A percentile compares a stretch with the other conserved stretches of the same genome.
phyloP scores from a whole-genome alignment of 2,113 vertebrate species.

The Ivindomyrus marchei region DNA sequence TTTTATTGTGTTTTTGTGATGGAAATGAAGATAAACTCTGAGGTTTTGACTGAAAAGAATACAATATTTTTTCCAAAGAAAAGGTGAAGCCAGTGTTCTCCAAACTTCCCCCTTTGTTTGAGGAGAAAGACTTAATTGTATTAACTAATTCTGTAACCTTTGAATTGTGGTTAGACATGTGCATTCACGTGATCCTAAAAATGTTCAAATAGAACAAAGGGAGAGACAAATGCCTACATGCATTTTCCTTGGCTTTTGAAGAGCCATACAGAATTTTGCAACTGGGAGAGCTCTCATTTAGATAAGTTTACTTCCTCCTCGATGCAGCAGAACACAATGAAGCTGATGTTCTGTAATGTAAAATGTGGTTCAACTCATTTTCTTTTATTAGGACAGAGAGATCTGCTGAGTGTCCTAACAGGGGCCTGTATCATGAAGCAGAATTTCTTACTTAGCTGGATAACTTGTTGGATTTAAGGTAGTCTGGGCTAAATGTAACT shows the following conservation, averaged over 20 bases:
- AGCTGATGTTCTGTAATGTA: not conserved
- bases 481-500: not conserved
- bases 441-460: not conserved
- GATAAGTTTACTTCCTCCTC: not conserved
- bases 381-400: not conserved
- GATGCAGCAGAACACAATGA: not conserved
- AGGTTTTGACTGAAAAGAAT: conserved; percentile 29
- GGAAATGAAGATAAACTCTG: conserved; percentile 15
- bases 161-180: conserved; percentile 44
- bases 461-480: not conserved
- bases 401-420: not conserved
- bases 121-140: conserved; percentile 18
- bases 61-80: conserved; percentile 32
- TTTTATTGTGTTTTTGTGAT: conserved; percentile 19
- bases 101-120: conserved; percentile 27
- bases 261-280: not conserved
- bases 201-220: not conserved
- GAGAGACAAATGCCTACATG: not conserved
- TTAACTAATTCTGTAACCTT: conserved; percentile 39
- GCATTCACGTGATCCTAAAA: not conserved
- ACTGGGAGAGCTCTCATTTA: not conserved
- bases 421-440: not conserved
- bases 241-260: not conserved
- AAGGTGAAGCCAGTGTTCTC: conserved; percentile 32
- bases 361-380: not conserved